These are phyloP conservation scores for Prinia subflava DNA, from an alignment of 2,113 vertebrate genomes.

Conservation along the genomic window DNA sequence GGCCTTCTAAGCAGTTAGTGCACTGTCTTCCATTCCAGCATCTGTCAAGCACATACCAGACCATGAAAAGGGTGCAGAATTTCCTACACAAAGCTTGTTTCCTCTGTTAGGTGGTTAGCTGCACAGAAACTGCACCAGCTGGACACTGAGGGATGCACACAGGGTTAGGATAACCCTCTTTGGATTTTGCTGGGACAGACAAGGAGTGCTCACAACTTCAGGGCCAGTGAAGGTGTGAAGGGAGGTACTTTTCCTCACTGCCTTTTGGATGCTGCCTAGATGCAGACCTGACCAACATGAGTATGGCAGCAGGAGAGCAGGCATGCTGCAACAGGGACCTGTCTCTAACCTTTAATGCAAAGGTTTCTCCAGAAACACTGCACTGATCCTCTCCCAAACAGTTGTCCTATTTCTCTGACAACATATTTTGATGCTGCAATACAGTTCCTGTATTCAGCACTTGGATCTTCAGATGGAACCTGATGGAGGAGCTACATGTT, in stretches of 20 bases:
- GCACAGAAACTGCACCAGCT: neutral
- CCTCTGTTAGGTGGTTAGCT: neutral
- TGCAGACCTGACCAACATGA: neutral
- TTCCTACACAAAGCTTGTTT: neutral
- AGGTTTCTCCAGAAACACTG: neutral
- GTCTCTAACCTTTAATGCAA: fast-evolving
- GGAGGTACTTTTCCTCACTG: neutral
- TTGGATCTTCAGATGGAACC: neutral
- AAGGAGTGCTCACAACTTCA: neutral
- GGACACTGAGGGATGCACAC: neutral
- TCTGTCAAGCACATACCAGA: neutral
- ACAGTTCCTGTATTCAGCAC: neutral
- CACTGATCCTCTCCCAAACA: neutral
- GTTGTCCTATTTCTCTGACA: neutral
- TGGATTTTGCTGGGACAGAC: fast-evolving
- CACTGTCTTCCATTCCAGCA: neutral
- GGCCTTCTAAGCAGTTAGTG: neutral
- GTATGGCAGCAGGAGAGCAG: neutral
- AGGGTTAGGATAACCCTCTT: neutral
- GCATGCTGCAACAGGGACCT: neutral
- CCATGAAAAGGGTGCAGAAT: neutral
- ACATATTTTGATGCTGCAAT: neutral
- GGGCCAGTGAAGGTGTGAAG: fast-evolving
- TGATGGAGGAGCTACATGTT: neutral
- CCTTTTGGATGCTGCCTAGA: neutral